A percentile compares a stretch with the other conserved stretches of the same genome.
Conservation (phyloP, 2,113 vertebrate genomes). For the Bolborhynchus lineola region DNA sequence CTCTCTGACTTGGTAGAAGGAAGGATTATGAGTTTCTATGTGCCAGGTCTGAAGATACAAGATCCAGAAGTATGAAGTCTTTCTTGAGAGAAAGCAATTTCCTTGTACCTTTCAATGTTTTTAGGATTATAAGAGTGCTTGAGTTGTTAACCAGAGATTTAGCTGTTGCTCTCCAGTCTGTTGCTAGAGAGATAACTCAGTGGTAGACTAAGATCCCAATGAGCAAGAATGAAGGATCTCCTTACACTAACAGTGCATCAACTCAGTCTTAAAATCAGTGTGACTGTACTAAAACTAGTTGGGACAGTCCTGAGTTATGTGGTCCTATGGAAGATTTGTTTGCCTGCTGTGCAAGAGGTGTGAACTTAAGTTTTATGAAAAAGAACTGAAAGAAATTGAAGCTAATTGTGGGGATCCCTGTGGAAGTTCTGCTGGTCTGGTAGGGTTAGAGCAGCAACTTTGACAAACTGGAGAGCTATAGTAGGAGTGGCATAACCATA, state of each 20-base stretch:
- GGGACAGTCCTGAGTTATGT: background rate
- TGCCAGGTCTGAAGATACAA: background rate
- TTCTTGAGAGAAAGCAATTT: background rate
- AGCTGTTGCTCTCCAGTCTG: background rate
- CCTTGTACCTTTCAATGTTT: background rate
- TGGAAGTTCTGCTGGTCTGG: background rate
- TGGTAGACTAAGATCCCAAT: background rate
- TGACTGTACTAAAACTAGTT: background rate
- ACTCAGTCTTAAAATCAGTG: background rate
- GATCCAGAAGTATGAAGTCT: background rate
- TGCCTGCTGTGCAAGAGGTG: background rate
- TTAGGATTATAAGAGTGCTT: background rate
- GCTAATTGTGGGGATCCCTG: background rate
- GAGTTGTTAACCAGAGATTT: background rate
- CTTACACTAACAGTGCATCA: background rate
- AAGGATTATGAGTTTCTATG: background rate
- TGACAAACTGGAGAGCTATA: background rate
- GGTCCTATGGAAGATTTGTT: background rate
- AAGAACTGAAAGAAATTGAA: background rate
- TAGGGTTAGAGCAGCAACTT: background rate
- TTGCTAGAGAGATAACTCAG: background rate
- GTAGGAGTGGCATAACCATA: background rate
- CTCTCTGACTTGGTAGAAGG: background rate
- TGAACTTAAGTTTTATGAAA: background rate
- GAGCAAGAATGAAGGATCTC: background rate